phyloP scores from a whole-genome alignment of 1,140 invertebrate species.

The Ips typographus region DNA sequence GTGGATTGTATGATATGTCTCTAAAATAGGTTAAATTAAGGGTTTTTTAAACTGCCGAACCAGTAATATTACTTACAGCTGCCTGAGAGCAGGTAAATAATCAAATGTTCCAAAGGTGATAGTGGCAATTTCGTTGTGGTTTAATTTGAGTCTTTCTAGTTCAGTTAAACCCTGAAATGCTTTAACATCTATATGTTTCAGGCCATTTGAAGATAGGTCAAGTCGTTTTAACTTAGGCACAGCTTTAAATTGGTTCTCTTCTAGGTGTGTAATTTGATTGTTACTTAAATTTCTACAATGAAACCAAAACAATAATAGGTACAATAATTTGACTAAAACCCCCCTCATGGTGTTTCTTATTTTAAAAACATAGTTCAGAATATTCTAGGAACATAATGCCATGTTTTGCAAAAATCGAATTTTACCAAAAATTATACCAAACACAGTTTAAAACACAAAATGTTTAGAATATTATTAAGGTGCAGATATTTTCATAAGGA shows the following conservation, averaged over 20 bases:
- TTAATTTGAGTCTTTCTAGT: constrained; percentile 66
- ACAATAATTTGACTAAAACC: no score
- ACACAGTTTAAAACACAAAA: no score
- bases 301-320: constrained; percentile 8
- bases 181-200: constrained; percentile 62
- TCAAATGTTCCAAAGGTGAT: constrained; percentile 69
- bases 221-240: constrained; percentile 67
- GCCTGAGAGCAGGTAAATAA: constrained; percentile 63
- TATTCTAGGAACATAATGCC: no score
- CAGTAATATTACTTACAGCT: constrained; percentile 64
- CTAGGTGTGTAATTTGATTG: constrained; percentile 74
- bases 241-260: constrained; percentile 71
- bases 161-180: constrained; percentile 64
- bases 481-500: no score
- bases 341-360: no score
- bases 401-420: no score
- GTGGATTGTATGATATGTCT: constrained; percentile 73
- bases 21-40: constrained; percentile 51
- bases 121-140: constrained; percentile 68
- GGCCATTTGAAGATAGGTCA: constrained; percentile 67
- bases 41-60: not conserved
- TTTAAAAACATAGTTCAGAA: no score
- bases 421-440: no score
- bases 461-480: no score
- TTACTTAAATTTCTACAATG: constrained; percentile 68